Percentiles rank a stretch among this genome's conserved stretches.
Evolutionary conservation across 92 coral and sea anemone genomes (phyloP).

Genomic region (Desmophyllum pertusum): DNA sequence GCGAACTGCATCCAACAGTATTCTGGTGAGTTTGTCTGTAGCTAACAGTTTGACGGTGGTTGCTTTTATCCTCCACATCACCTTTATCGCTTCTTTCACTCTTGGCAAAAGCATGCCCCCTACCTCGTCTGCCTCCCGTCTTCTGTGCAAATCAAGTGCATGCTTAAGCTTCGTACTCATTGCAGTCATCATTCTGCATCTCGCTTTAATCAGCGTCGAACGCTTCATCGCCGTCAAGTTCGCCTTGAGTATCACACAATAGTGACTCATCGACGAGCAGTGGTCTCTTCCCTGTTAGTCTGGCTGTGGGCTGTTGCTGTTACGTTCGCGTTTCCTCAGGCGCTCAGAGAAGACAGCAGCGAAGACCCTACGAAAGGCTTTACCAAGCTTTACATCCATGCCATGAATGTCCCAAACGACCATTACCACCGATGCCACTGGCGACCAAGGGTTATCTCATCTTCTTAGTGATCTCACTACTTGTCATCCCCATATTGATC

Average conservation of each 20-base stretch:
- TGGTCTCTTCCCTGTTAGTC: neutral
- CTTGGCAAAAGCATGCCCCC: neutral
- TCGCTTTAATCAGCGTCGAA: conserved; percentile 14
- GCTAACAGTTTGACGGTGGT: conserved; percentile 4
- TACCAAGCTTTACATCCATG: conserved; percentile 1
- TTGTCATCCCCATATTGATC: conserved; percentile 2
- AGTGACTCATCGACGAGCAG: neutral
- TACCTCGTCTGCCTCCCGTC: neutral
- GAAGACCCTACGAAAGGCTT: neutral
- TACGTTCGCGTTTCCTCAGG: neutral
- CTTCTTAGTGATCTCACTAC: neutral
- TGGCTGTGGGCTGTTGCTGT: conserved; percentile 11
- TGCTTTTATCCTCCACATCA: neutral
- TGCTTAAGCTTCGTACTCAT: neutral
- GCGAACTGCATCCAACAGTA: conserved; percentile 8
- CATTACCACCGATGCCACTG: neutral
- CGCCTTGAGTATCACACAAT: neutral
- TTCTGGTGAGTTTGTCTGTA: conserved; percentile 11
- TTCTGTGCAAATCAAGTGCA: neutral
- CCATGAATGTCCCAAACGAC: neutral
- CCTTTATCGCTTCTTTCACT: neutral
- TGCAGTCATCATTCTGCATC: neutral
- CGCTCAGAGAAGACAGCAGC: neutral
- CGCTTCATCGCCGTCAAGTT: conserved; percentile 8
- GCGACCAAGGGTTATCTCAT: neutral